These are phyloP conservation scores for Eupithecia dodoneata DNA, from an alignment of 2,888 invertebrate genomes.

Conservation along the genomic window DNA sequence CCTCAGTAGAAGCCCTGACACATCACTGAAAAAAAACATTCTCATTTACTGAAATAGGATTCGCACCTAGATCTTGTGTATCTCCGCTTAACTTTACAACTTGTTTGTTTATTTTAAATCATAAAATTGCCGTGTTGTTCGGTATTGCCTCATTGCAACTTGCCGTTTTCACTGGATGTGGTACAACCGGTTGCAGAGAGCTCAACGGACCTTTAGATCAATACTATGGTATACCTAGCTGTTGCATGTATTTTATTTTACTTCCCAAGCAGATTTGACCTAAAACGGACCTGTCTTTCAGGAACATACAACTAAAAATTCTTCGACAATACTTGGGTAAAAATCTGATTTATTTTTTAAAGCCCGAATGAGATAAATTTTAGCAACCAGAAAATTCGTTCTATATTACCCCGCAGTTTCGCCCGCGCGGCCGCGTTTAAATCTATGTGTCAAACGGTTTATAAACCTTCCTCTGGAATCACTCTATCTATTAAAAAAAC, in stretches of 20 bases:
- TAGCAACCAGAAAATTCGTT: background rate
- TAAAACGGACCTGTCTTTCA: background rate
- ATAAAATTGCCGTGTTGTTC: conserved; percentile 10
- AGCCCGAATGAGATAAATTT: background rate
- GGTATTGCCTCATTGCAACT: conserved; percentile 39
- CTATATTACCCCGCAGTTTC: background rate
- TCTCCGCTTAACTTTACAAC: background rate
- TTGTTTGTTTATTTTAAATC: conserved; percentile 1
- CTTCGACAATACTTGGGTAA: background rate
- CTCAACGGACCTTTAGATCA: conserved; percentile 8
- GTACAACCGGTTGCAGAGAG: conserved; percentile 42
- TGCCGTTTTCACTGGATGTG: conserved; percentile 43
- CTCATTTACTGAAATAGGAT: background rate
- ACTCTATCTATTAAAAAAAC: too few species aligned
- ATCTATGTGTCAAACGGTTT: too few species aligned
- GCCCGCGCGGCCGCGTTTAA: too few species aligned
- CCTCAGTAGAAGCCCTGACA: background rate
- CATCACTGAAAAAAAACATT: background rate
- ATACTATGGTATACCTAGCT: background rate
- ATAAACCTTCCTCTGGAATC: too few species aligned
- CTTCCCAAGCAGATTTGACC: too few species aligned
- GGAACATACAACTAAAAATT: background rate
- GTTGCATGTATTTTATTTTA: background rate
- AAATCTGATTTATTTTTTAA: too few species aligned
- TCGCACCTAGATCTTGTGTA: background rate